Percentiles rank a stretch among this genome's conserved stretches.
Conservation (phyloP, 2,888 invertebrate genomes). For the Rhabditoides inermis region DNA sequence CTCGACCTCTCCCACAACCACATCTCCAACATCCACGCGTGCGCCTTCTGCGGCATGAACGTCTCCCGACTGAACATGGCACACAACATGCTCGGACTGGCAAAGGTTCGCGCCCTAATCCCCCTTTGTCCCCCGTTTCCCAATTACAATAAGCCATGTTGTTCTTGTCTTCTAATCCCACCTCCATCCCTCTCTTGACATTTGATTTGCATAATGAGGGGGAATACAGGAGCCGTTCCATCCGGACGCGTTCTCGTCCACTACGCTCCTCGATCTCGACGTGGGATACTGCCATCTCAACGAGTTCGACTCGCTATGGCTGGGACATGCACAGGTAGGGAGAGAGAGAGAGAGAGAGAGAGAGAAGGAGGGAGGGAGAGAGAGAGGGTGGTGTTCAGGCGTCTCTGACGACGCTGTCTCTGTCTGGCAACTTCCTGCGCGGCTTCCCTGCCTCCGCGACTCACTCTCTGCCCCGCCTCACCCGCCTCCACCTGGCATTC, state of each 20-base stretch:
- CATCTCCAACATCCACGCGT: no score
- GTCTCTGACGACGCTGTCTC: constrained; percentile 30
- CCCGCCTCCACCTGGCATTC: constrained; percentile 42
- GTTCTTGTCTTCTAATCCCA: no score
- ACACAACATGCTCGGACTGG: constrained; percentile 40
- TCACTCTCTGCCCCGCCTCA: constrained; percentile 24
- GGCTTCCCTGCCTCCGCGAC: constrained; percentile 17
- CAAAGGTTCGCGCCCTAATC: no score
- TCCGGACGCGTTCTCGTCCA: constrained; percentile 39
- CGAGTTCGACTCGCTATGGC: constrained; percentile 54
- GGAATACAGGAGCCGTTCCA: no score
- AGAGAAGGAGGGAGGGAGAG: no score
- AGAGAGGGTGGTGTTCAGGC: no score
- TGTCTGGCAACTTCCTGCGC: constrained; percentile 34
- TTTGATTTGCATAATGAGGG: no score
- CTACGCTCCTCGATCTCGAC: constrained; percentile 60
- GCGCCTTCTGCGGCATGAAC: constrained; percentile 47
- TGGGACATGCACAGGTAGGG: constrained; percentile 38
- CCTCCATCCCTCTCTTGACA: no score
- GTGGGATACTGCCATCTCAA: constrained; percentile 60
- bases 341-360: no score
- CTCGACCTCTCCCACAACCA: no score
- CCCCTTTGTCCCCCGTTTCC: no score
- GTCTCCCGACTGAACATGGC: constrained; percentile 35
- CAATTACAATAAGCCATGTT: no score